A percentile compares a stretch with the other conserved stretches of the same genome.
These are phyloP conservation scores for Amphipoea lucens DNA, from an alignment of 2,888 invertebrate genomes.

Conservation along the genomic window DNA sequence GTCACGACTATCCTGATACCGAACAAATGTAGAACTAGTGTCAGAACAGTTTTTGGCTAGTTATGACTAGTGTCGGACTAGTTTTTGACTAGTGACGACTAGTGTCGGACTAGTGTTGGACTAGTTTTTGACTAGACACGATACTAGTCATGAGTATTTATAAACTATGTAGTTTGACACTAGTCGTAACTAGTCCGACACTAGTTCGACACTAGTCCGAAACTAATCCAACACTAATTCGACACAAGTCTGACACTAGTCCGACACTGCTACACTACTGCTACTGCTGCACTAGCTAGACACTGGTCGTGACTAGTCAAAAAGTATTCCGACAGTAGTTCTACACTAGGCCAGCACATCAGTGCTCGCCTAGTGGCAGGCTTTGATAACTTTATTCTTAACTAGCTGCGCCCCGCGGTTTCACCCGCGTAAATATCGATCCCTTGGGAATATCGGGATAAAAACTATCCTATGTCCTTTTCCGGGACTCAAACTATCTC, in stretches of 20 bases:
- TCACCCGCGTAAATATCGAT: no score
- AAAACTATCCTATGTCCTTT: no score
- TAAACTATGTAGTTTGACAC: neutral
- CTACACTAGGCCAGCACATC: no score
- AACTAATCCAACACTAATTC: neutral
- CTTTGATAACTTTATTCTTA: no score
- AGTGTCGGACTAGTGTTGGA: neutral
- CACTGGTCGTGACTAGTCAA: no score
- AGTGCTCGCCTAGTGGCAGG: no score
- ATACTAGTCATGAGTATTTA: neutral
- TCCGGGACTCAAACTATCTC: no score
- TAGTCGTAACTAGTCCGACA: neutral
- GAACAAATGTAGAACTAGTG: neutral
- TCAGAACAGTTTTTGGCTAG: neutral
- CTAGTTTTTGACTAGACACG: neutral
- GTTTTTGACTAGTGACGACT: neutral
- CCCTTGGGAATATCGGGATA: no score
- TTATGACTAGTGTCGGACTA: neutral
- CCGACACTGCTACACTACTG: neutral
- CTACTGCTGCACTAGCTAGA: no score
- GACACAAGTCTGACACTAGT: neutral
- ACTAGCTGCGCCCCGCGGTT: no score
- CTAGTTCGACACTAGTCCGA: neutral
- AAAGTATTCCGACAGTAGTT: no score
- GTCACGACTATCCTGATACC: neutral